Evolutionary conservation across 2,888 invertebrate genomes (phyloP).

Genomic region (Aleiodes testaceus): DNA sequence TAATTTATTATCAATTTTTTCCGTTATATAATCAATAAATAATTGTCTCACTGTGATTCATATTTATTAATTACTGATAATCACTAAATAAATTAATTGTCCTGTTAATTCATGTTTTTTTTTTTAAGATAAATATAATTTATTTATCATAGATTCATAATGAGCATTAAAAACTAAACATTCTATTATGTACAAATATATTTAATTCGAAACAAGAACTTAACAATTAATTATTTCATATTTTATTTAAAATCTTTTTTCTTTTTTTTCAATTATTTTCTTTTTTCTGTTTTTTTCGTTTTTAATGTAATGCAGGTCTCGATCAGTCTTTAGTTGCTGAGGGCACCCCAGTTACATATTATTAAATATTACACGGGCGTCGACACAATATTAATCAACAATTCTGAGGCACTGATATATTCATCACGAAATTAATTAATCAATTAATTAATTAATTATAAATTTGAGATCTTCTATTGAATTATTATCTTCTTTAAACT

Average conservation of each 20-base stretch:
- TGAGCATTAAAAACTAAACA: constrained; percentile 65
- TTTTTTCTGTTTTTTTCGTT: constrained; percentile 28
- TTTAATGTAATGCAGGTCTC: constrained; percentile 72
- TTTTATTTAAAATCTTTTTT: constrained; percentile 50
- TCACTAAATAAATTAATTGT: not conserved
- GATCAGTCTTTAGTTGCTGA: constrained; percentile 71
- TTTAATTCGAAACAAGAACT: constrained; percentile 65
- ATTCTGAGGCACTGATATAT: constrained; percentile 26
- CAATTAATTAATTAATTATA: too few relatives aligned
- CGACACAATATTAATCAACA: constrained; percentile 56
- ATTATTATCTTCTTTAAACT: too few relatives aligned
- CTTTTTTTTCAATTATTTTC: too few relatives aligned
- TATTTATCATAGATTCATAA: constrained; percentile 67
- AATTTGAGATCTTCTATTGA: too few relatives aligned
- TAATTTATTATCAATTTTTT: too few relatives aligned
- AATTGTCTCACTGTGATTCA: constrained; percentile 6
- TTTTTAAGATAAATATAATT: constrained; percentile 69
- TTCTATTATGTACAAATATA: constrained; percentile 68
- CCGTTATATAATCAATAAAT: not conserved
- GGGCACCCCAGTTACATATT: constrained; percentile 55
- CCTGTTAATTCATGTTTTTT: not conserved
- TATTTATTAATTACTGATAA: constrained; percentile 2
- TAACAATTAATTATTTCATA: constrained; percentile 44
- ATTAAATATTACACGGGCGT: constrained; percentile 47
- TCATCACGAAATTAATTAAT: not conserved